Conservation (phyloP, 1,140 invertebrate species). For the Lutraria rhynchaena region DNA sequence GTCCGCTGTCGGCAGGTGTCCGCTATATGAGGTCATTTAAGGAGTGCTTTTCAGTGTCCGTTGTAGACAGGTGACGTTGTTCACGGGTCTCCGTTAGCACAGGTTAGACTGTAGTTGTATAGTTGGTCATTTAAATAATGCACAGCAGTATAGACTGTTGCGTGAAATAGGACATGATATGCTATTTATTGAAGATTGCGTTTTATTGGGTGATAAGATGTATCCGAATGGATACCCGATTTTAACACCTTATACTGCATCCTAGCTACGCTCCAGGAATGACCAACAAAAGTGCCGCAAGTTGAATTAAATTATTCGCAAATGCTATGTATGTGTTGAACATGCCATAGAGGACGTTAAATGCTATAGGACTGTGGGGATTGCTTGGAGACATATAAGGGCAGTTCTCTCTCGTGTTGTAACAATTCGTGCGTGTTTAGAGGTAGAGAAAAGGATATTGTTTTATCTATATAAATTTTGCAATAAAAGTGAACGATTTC, state of each 20-base stretch:
- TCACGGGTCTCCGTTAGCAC: no score
- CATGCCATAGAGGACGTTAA: slow-evolving; percentile 1
- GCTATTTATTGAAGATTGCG: not conserved
- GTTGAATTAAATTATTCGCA: not conserved
- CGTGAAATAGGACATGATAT: not conserved
- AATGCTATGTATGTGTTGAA: slow-evolving; percentile 4
- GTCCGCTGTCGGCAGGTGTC: no score
- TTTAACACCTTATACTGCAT: not conserved
- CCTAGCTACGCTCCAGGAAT: not conserved
- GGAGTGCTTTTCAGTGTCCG: no score
- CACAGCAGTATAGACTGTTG: slow-evolving; percentile 9
- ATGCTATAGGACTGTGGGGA: not conserved
- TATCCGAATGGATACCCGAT: slow-evolving; percentile 1
- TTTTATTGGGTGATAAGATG: slow-evolving; percentile 10
- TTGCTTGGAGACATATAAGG: not conserved
- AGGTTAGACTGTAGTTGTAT: no score
- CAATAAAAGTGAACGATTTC: no score
- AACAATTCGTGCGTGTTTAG: no score
- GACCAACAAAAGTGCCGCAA: not conserved
- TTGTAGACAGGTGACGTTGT: no score
- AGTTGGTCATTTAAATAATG: slow-evolving; percentile 6
- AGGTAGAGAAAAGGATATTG: no score
- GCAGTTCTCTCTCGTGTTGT: no score
- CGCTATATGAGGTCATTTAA: no score
- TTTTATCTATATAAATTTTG: no score